Evolutionary conservation across 2,797 vertebrate genomes (phyloP), one percentile per base, ranked within the genome.

Genomic region (Ispidina picta): DNA sequence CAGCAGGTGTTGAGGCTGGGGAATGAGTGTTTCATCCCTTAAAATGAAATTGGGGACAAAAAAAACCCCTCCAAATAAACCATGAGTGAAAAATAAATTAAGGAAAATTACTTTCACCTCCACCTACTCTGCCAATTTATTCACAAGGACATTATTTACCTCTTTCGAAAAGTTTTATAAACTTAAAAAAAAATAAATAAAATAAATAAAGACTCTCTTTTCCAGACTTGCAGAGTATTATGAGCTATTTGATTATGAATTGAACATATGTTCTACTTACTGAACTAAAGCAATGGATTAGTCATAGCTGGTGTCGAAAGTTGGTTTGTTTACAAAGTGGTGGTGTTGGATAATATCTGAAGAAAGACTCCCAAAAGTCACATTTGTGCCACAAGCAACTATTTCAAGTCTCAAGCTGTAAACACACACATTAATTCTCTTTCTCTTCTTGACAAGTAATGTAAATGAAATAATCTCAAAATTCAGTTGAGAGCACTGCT

Each of bases 201-300:
- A 26, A 43, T 39, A 54, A 95, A 88, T 33, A 15, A 12, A 72
- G n/a, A 88, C 73, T 73, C 66, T 88, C 29, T 92, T 96, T 96
- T 96, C 91, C 68, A 81, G 68, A 33, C 68, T 95, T 92, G 55
- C 51, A 89, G 46, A 25, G 69, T 96, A 83, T 94, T 95, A 97
- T 96, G 81, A 91, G 58, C 59, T 92, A 71, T 88, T 89, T 96
- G 91, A 95, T 94, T 95, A 88, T 70, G 78, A 97, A 94, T 91
- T 94, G 92, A 96, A 92, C 9, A 41, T 95, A 96, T 89, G 84
- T 96, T 96, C 90, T 96, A 89, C 72, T 91, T 96, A 95, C 83
- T 94, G 92, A 97, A 93, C 93, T 95, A 95, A 95, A 94, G 49
- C 66, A 87, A 92, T 86, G 93, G 84, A 95, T 98, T 97, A 94